Conservation (phyloP, 2,888 invertebrate genomes). For the Biston stratarius region DNA sequence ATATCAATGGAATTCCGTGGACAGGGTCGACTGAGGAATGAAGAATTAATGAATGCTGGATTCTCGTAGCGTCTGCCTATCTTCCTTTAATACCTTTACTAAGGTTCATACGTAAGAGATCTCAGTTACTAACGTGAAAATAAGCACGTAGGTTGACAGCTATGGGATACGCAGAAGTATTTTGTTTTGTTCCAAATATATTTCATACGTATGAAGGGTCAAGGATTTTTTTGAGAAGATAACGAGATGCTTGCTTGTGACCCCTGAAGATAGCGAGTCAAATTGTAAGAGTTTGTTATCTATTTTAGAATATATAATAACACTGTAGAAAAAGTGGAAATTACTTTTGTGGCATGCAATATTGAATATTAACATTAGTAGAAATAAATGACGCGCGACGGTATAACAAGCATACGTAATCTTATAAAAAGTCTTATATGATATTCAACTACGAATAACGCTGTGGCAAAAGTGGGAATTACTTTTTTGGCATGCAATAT, state of each 20-base stretch:
- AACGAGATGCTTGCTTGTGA: background rate
- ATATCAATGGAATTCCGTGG: conserved; percentile 40
- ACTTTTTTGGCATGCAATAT: too few species aligned
- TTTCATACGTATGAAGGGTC: background rate
- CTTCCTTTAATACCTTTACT: conserved; percentile 14
- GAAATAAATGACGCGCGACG: too few species aligned
- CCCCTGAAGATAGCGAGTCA: too few species aligned
- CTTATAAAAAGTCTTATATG: too few species aligned
- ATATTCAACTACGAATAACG: too few species aligned
- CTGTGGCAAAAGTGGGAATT: too few species aligned
- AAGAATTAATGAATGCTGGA: conserved; percentile 33
- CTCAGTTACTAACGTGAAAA: background rate
- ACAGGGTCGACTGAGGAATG: conserved; percentile 37
- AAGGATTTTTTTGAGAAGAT: background rate
- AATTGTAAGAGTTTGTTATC: background rate
- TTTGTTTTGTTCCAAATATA: conserved; percentile 8
- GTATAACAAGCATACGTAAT: too few species aligned
- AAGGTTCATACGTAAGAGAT: conserved; percentile 8
- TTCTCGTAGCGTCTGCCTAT: conserved; percentile 7
- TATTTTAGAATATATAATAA: too few species aligned
- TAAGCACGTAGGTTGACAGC: conserved; percentile 7
- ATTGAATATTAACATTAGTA: too few species aligned
- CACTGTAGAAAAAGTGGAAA: too few species aligned
- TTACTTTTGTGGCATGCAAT: too few species aligned
- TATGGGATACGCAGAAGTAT: conserved; percentile 7